These are phyloP conservation scores for Drosophila jambulina DNA, from an alignment of 1,140 invertebrate species.

Conservation along the genomic window DNA sequence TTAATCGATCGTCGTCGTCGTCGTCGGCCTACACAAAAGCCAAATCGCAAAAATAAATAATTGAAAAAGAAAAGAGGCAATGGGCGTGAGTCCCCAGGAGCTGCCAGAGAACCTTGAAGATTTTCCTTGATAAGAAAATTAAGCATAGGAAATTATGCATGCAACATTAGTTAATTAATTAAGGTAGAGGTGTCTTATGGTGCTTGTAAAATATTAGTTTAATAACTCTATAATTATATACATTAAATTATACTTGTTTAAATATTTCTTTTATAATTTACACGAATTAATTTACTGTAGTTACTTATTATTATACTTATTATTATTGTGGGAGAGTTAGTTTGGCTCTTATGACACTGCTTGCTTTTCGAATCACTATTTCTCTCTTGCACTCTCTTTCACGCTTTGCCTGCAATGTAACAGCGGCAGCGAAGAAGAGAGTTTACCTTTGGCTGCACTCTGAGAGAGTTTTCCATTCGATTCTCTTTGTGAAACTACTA, in stretches of 20 bases:
- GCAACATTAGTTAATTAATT: conserved; percentile 3
- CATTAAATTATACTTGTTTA: background rate
- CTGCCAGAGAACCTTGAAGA: conserved; percentile 6
- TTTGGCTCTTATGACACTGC: background rate
- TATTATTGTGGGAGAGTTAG: too few species aligned
- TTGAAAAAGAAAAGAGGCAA: conserved; percentile 29
- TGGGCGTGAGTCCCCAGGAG: conserved; percentile 13
- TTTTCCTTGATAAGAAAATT: conserved; percentile 16
- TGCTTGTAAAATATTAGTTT: background rate
- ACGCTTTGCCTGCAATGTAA: background rate
- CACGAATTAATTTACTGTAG: background rate
- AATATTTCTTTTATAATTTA: background rate
- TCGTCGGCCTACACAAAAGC: conserved; percentile 52
- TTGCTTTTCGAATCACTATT: background rate
- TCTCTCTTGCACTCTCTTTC: background rate
- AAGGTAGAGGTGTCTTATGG: background rate
- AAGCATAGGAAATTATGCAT: conserved; percentile 10
- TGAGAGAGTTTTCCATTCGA: background rate
- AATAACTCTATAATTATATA: background rate
- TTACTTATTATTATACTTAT: background rate
- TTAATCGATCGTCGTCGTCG: conserved; percentile 64
- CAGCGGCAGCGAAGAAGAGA: background rate
- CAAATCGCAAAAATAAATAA: conserved; percentile 50
- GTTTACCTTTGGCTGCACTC: background rate
- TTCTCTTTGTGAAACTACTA: too few species aligned